A percentile compares a stretch with the other conserved stretches of the same genome.
phyloP scores from a whole-genome alignment of 2,888 invertebrate species.

The Auanema freiburgensis region DNA sequence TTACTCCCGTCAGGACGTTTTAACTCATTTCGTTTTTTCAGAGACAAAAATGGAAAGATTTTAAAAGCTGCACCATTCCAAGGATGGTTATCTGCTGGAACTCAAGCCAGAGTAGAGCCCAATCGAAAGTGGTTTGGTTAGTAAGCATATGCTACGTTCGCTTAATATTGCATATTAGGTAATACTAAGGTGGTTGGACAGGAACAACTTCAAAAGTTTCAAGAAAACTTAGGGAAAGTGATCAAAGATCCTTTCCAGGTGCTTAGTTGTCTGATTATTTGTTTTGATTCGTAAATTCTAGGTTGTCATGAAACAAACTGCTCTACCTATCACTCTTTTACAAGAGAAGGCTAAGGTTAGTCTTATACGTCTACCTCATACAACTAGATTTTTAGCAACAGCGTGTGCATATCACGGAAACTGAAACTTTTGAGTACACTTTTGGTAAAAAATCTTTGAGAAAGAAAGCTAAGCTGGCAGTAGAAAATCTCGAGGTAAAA shows the following conservation, averaged over 20 bases:
- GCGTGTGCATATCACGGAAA: conserved; percentile 90
- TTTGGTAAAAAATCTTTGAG: conserved; percentile 92
- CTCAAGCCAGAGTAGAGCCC: conserved; percentile 91
- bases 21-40: conserved; percentile 55
- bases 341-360: conserved; percentile 78
- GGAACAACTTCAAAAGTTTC: conserved; percentile 71
- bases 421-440: conserved; percentile 87
- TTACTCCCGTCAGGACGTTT: too few species aligned
- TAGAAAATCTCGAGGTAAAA: conserved; percentile 76
- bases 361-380: too few species aligned
- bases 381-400: conserved; percentile 78
- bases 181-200: conserved; percentile 96
- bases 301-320: conserved; percentile 91
- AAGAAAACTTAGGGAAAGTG: conserved; percentile 90
- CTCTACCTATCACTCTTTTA: conserved; percentile 86
- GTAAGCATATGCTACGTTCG: conserved; percentile 34
- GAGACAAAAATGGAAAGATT: conserved; percentile 82
- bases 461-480: conserved; percentile 79
- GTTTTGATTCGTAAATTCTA: not conserved
- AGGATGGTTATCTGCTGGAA: conserved; percentile 82
- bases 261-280: not conserved
- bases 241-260: conserved; percentile 92
- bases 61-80: conserved; percentile 93
- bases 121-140: conserved; percentile 95
- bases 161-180: conserved; percentile 65